Conservation (phyloP, 2,888 invertebrate genomes). For the Pimpla rufipes region DNA sequence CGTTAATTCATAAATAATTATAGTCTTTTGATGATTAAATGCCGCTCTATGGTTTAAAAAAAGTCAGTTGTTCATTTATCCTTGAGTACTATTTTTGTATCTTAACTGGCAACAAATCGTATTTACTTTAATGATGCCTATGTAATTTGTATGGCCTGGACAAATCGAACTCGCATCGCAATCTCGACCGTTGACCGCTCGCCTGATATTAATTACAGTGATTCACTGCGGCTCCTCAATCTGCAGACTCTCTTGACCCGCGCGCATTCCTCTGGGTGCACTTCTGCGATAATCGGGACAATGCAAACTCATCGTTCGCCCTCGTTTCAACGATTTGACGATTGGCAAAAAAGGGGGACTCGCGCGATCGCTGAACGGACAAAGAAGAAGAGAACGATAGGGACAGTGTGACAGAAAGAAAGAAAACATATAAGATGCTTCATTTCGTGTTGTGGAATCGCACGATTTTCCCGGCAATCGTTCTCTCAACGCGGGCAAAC, state of each 20-base stretch:
- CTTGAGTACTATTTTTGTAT: no score
- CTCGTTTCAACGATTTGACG: constrained; percentile 38
- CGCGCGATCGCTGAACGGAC: constrained; percentile 24
- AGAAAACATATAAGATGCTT: constrained; percentile 47
- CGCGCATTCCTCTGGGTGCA: constrained; percentile 69
- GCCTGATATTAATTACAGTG: constrained; percentile 35
- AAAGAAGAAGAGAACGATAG: constrained; percentile 38
- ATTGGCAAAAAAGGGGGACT: constrained; percentile 4
- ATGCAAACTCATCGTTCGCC: constrained; percentile 36
- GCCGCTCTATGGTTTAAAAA: no score
- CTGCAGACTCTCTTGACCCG: constrained; percentile 37
- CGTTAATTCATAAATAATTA: no score
- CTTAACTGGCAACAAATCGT: no score
- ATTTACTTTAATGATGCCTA: neutral
- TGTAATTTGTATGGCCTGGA: no score
- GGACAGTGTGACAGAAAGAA: constrained; percentile 38
- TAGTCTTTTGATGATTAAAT: no score
- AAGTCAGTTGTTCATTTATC: no score
- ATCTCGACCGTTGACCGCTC: constrained; percentile 19
- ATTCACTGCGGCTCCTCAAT: constrained; percentile 36
- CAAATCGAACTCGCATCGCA: no score
- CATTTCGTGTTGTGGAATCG: constrained; percentile 43
- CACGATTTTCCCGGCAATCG: constrained; percentile 37
- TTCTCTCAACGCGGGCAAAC: constrained; percentile 32
- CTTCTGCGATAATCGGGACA: constrained; percentile 47